Conservation (phyloP, 1,140 invertebrate genomes). For the Tribolium madens region DNA sequence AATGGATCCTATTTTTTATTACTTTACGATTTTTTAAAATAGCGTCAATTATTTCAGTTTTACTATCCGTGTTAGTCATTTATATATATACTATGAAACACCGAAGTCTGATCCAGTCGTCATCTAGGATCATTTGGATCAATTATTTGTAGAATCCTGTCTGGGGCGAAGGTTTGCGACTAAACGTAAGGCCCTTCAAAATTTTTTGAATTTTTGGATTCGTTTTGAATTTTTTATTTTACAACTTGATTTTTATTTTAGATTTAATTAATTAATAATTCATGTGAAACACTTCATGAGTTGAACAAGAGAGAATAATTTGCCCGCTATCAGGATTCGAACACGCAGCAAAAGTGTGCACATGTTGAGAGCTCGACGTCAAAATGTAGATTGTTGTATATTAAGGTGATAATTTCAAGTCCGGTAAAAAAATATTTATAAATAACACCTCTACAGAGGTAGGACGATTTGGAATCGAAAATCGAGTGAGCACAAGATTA, state of each 20-base stretch:
- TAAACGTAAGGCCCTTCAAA: conserved; percentile 29
- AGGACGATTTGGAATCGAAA: too few species aligned
- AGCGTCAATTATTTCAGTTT: conserved; percentile 46
- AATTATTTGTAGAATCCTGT: conserved; percentile 36
- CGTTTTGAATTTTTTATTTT: conserved; percentile 38
- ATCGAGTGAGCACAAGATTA: too few species aligned
- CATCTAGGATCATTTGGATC: too few species aligned
- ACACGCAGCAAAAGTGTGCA: conserved; percentile 33
- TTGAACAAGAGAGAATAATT: not conserved
- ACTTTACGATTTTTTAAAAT: conserved; percentile 41
- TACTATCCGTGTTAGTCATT: conserved; percentile 45
- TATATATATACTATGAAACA: conserved; percentile 42
- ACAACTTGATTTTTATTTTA: conserved; percentile 38
- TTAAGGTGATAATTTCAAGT: too few species aligned
- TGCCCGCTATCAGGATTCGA: conserved; percentile 33
- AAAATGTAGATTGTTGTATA: too few species aligned
- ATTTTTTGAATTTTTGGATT: conserved; percentile 43
- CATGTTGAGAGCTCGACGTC: conserved; percentile 21
- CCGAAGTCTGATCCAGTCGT: conserved; percentile 27
- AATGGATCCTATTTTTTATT: conserved; percentile 33
- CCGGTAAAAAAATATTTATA: too few species aligned
- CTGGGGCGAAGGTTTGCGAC: conserved; percentile 20
- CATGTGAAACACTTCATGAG: too few species aligned
- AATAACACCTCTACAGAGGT: too few species aligned
- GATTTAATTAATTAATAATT: conserved; percentile 26